These are phyloP conservation scores for Callipepla californica DNA, from an alignment of 2,113 vertebrate species.

Conservation along the genomic window DNA sequence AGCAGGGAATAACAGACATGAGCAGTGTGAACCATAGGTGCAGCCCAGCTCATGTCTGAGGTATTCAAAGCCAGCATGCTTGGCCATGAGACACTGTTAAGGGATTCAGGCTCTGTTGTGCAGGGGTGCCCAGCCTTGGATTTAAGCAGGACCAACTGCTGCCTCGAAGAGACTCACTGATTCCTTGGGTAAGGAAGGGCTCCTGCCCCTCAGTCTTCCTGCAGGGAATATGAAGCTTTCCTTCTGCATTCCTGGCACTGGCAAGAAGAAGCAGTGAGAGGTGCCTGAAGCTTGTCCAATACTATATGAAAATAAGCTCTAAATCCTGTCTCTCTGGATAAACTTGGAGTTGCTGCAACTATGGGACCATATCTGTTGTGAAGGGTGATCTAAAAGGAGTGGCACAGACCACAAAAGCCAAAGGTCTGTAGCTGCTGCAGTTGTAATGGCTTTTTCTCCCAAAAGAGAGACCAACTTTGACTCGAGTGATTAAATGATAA, in stretches of 20 bases:
- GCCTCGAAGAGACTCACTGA: neutral
- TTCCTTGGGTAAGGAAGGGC: no score
- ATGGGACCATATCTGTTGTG: neutral
- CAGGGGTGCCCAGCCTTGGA: accelerated
- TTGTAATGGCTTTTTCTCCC: neutral
- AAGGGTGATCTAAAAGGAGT: neutral
- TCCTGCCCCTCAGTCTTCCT: neutral
- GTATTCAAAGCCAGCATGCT: neutral
- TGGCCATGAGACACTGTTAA: neutral
- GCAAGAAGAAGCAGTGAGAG: neutral
- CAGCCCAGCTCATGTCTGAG: accelerated
- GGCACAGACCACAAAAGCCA: neutral
- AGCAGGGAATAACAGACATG: neutral
- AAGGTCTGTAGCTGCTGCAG: neutral
- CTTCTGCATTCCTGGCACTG: neutral
- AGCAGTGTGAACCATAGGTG: neutral
- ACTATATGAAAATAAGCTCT: neutral
- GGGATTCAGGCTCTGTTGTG: neutral
- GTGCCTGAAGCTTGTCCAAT: neutral
- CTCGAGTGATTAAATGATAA: neutral
- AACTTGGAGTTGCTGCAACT: neutral
- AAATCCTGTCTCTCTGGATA: neutral
- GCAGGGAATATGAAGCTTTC: accelerated
- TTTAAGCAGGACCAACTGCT: neutral
- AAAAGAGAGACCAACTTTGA: neutral